phyloP scores from a whole-genome alignment of 2,888 invertebrate genomes.

The Zaprionus lineosus region DNA sequence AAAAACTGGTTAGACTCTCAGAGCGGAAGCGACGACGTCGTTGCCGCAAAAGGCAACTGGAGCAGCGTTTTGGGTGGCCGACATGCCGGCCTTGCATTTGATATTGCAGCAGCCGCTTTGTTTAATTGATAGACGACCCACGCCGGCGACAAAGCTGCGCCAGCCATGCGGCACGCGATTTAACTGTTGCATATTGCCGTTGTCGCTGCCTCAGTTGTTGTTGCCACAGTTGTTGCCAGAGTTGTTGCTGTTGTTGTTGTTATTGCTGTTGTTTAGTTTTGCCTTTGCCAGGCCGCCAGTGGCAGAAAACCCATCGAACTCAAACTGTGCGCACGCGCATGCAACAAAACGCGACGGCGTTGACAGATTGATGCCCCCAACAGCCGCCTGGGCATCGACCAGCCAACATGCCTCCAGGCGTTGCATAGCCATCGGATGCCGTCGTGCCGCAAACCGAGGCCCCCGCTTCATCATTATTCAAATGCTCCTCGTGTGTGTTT shows the following conservation, averaged over 20 bases:
- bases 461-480: constrained; percentile 80
- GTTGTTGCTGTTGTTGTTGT: constrained; percentile 7
- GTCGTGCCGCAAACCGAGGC: constrained; percentile 26
- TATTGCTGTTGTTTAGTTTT: constrained; percentile 26
- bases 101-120: constrained; percentile 71
- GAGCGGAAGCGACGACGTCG: constrained; percentile 56
- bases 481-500: constrained; percentile 62
- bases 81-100: constrained; percentile 72
- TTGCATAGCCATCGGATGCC: constrained; percentile 24
- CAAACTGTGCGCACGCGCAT: constrained; percentile 80
- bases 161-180: constrained; percentile 66
- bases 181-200: constrained; percentile 51
- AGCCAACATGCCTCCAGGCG: background rate
- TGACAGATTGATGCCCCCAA: constrained; percentile 75
- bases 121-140: constrained; percentile 76
- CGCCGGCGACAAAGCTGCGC: constrained; percentile 54
- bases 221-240: constrained; percentile 14
- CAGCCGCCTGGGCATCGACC: constrained; percentile 36
- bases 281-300: constrained; percentile 66
- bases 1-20: constrained; percentile 45
- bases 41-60: constrained; percentile 65
- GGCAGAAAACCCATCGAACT: constrained; percentile 80
- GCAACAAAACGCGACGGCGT: constrained; percentile 74
- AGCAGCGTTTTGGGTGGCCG: constrained; percentile 75
- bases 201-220: constrained; percentile 11